Percentiles rank a stretch among this genome's conserved stretches.
phyloP scores from a whole-genome alignment of 2,888 invertebrate species.

The Platycheirus rosarum region DNA sequence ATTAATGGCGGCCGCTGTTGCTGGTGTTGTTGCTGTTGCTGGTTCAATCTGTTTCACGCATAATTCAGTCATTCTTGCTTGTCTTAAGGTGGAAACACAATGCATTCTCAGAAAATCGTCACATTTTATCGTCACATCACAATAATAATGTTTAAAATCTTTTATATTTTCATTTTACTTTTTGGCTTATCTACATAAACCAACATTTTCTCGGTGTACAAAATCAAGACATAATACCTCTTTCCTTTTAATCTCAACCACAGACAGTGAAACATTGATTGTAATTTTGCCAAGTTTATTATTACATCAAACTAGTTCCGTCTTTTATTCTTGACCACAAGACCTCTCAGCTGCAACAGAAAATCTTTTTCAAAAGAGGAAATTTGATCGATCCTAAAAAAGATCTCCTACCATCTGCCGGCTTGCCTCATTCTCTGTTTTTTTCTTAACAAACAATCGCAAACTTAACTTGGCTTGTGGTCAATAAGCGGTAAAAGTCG shows the following conservation, averaged over 20 bases:
- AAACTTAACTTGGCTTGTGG: slow-evolving; percentile 58
- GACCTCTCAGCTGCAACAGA: slow-evolving; percentile 41
- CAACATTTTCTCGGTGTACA: too few species aligned
- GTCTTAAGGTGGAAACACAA: too few species aligned
- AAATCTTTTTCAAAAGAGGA: slow-evolving; percentile 39
- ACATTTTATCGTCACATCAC: too few species aligned
- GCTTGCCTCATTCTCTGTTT: slow-evolving; percentile 8
- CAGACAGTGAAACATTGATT: slow-evolving; percentile 24
- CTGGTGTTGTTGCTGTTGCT: too few species aligned
- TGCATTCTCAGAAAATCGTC: too few species aligned
- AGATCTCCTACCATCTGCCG: slow-evolving; percentile 23
- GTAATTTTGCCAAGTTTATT: slow-evolving; percentile 34
- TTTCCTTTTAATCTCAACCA: slow-evolving; percentile 16
- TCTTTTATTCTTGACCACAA: slow-evolving; percentile 58
- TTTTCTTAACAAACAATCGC: slow-evolving; percentile 26
- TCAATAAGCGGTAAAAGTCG: slow-evolving; percentile 18
- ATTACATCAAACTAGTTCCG: slow-evolving; percentile 40
- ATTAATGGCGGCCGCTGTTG: too few species aligned
- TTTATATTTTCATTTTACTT: too few species aligned
- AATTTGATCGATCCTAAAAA: slow-evolving; percentile 47
- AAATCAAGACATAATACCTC: too few species aligned
- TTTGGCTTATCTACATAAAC: too few species aligned
- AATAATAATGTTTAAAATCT: too few species aligned
- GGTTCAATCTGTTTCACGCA: too few species aligned
- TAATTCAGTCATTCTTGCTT: too few species aligned